Evolutionary conservation across 2,797 vertebrate genomes (phyloP).

Genomic region (Percopsis omiscomaycus): DNA sequence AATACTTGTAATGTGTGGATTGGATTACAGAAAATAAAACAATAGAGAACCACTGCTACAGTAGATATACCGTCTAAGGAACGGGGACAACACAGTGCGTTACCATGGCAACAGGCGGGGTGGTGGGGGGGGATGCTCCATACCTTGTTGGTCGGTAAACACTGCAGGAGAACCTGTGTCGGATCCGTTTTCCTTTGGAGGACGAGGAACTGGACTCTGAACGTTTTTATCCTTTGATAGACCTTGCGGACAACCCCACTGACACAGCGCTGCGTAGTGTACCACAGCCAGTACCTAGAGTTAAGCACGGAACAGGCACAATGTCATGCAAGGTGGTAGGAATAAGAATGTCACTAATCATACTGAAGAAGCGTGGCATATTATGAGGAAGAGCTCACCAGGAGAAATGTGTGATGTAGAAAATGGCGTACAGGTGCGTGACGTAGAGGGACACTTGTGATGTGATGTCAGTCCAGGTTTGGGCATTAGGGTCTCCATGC

Average conservation of each 20-base stretch:
- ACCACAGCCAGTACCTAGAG: conserved; percentile 97
- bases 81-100: too few relatives aligned
- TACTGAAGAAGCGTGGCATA: neutral
- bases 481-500: conserved; percentile 80
- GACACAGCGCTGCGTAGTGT: conserved; percentile 87
- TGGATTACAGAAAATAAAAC: too few relatives aligned
- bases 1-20: too few relatives aligned
- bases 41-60: too few relatives aligned
- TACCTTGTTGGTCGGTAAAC: conserved; percentile 90
- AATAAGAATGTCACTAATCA: neutral
- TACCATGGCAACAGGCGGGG: neutral
- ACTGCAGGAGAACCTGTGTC: conserved; percentile 92
- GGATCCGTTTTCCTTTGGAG: conserved; percentile 90
- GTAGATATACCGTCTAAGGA: too few relatives aligned
- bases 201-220: conserved; percentile 91
- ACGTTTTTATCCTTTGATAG: conserved; percentile 88
- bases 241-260: conserved; percentile 86
- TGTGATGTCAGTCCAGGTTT: conserved; percentile 92
- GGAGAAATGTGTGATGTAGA: conserved; percentile 93
- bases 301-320: conserved; percentile 5
- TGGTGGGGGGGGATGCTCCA: neutral
- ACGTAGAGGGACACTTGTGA: conserved; percentile 85
- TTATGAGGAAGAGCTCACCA: conserved; percentile 79
- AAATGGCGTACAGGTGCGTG: conserved; percentile 89
- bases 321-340: neutral